Conservation (phyloP, 2,888 invertebrate species). For the Sisyra terminalis region DNA sequence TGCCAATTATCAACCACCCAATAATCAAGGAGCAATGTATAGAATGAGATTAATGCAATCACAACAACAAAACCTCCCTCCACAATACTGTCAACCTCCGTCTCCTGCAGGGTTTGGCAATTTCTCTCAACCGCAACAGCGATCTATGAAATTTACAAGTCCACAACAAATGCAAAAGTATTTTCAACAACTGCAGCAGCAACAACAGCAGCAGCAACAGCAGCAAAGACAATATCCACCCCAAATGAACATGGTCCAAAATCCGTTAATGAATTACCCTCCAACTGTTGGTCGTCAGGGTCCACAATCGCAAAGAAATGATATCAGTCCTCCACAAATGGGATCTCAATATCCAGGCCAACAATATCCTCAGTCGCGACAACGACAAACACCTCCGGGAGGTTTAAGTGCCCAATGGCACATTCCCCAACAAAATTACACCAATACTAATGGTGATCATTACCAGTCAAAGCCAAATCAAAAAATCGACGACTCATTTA, state of each 20-base stretch:
- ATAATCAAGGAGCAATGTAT: constrained; percentile 9
- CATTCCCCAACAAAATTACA: constrained; percentile 37
- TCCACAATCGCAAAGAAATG: constrained; percentile 19
- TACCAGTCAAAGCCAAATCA: constrained; percentile 15
- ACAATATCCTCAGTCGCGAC: constrained; percentile 6
- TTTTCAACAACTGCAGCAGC: constrained; percentile 12
- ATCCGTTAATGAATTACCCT: too few relatives aligned
- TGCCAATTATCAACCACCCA: constrained; percentile 23
- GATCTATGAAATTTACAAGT: constrained; percentile 3
- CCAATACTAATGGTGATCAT: constrained; percentile 10
- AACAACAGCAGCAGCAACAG: constrained; percentile 14
- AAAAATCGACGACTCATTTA: constrained; percentile 36
- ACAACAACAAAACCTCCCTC: constrained; percentile 20
- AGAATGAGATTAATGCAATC: constrained; percentile 18
- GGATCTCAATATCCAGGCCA: constrained; percentile 22
- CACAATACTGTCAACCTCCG: constrained; percentile 15
- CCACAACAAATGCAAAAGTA: constrained; percentile 12
- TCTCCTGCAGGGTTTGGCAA: constrained; percentile 1
- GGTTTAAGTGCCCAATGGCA: constrained; percentile 47
- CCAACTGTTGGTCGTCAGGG: constrained; percentile 19
- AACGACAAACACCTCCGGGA: constrained; percentile 4
- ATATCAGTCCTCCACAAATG: constrained; percentile 21
- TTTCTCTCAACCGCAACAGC: constrained; percentile 5
- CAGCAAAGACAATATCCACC: constrained; percentile 16
- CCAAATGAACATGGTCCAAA: constrained; percentile 10